Evolutionary conservation across 2,797 vertebrate species (phyloP).

Genomic region (Megalops cyprinoides): DNA sequence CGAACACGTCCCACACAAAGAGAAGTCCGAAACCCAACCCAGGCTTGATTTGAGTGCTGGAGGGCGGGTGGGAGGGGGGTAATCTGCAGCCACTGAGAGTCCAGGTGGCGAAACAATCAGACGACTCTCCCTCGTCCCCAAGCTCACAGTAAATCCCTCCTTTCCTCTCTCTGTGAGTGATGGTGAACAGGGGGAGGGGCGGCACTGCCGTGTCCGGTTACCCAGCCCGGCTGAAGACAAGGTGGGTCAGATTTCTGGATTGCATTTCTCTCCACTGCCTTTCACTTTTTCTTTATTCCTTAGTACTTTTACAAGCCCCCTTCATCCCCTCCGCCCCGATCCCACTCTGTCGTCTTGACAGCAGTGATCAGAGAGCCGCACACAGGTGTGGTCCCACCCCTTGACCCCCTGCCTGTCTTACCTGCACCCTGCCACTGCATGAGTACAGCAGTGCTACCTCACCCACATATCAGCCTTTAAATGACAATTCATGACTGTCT

Average conservation of each 20-base stretch:
- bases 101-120: constrained; percentile 81
- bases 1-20: constrained; percentile 73
- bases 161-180: constrained; percentile 35
- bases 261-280: constrained; percentile 65
- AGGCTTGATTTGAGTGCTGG: constrained; percentile 52
- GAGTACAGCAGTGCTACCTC: neutral
- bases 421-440: neutral
- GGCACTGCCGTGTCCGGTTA: constrained; percentile 67
- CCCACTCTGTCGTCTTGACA: constrained; percentile 38
- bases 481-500: constrained; percentile 51
- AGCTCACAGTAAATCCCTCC: constrained; percentile 45
- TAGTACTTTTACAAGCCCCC: constrained; percentile 72
- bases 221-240: constrained; percentile 73
- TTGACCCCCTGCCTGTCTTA: neutral
- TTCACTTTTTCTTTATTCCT: constrained; percentile 62
- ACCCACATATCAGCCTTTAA: neutral
- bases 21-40: constrained; percentile 69
- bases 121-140: constrained; percentile 43
- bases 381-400: constrained; percentile 71
- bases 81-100: constrained; percentile 66
- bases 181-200: constrained; percentile 52
- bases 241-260: constrained; percentile 83
- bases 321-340: constrained; percentile 36
- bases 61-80: constrained; percentile 62
- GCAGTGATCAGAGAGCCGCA: constrained; percentile 72